Conservation (phyloP, 2,797 vertebrate species). For the Darevskia mixta region DNA sequence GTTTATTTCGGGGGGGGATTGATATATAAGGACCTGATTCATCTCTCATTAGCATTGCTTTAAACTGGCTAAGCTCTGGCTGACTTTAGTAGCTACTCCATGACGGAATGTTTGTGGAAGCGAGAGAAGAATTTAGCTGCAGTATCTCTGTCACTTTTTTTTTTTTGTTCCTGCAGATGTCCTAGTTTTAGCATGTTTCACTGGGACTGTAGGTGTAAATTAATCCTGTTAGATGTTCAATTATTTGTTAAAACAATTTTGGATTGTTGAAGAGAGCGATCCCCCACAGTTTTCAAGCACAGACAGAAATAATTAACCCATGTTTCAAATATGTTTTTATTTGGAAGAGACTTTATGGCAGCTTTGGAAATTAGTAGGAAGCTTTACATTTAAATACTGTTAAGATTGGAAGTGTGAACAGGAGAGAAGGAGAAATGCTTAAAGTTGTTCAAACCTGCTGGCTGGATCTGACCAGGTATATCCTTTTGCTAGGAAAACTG, state of each 20-base stretch:
- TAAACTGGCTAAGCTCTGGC: not conserved
- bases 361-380: conserved; percentile 37
- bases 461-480: not conserved
- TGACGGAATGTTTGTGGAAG: not conserved
- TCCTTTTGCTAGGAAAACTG: not conserved
- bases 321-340: conserved; percentile 57
- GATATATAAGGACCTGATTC: conserved; percentile 30
- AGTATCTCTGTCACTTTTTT: not conserved
- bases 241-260: conserved; percentile 62
- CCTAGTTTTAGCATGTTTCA: conserved; percentile 55
- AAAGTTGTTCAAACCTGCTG: not conserved
- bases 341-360: conserved; percentile 48
- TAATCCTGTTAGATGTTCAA: conserved; percentile 61
- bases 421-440: not conserved
- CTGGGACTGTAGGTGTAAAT: conserved; percentile 65
- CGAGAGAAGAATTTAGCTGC: conserved; percentile 17
- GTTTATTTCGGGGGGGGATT: conserved; percentile 45
- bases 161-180: conserved; percentile 33
- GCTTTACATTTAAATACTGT: conserved; percentile 9
- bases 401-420: not conserved
- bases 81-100: conserved; percentile 6
- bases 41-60: conserved; percentile 15
- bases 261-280: conserved; percentile 63
- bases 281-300: conserved; percentile 60
- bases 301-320: conserved; percentile 65